Conservation (phyloP, 2,113 vertebrate genomes). For the Neofelis nebulosa region DNA sequence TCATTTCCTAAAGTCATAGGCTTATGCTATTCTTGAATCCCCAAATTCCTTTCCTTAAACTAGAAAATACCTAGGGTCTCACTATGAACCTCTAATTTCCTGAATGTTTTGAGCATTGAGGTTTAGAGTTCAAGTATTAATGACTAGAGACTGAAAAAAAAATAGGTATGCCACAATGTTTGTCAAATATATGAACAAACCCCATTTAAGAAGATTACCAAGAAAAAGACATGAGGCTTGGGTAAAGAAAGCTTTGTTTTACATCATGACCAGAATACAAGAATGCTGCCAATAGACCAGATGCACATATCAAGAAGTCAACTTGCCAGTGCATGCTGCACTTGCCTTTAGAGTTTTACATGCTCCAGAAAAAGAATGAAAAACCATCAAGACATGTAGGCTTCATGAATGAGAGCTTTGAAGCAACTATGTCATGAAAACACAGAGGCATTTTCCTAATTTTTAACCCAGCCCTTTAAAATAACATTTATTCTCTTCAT, state of each 20-base stretch:
- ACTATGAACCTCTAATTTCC: not conserved
- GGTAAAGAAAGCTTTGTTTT: not conserved
- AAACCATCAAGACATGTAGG: not conserved
- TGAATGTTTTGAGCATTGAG: not conserved
- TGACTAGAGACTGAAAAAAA: constrained; percentile 20
- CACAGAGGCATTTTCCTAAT: not conserved
- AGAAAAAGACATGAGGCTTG: not conserved
- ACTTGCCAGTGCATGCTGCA: not conserved
- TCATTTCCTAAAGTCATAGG: not conserved
- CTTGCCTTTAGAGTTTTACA: not conserved
- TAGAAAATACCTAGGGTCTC: not conserved
- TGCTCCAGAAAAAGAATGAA: not conserved
- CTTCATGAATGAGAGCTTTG: not conserved
- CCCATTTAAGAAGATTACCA: not conserved
- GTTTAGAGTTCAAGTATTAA: not conserved
- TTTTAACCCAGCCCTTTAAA: not conserved
- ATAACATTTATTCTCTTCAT: not conserved
- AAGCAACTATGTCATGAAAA: not conserved
- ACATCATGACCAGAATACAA: not conserved
- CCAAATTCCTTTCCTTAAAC: not conserved
- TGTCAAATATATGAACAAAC: not conserved
- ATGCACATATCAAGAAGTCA: not conserved
- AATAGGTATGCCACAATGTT: not conserved
- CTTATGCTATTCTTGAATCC: not conserved
- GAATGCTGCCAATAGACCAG: not conserved